Evolutionary conservation across 2,113 vertebrate species (phyloP), one percentile per base, ranked within the genome.

Genomic region (Hystrix brachyura): DNA sequence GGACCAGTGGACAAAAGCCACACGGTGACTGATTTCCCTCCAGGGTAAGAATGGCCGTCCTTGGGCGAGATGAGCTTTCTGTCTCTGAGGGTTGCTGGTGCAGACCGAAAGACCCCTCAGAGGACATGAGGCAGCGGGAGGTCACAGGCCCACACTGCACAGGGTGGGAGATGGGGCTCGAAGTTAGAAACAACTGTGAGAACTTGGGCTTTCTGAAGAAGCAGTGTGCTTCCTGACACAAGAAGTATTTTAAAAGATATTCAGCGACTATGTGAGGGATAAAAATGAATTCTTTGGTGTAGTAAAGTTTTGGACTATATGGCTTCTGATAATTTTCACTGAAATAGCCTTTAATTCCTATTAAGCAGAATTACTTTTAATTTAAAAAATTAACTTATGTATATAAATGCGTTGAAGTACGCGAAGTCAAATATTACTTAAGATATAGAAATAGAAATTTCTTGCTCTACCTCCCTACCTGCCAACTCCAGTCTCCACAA

Each of bases 221-320:
- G 32, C 55, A 57, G 67, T 34, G 38, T 62, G 7, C 62, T 92
- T 96, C 34, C 55, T 71, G 5, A 55, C n/a, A 55, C 34, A 79
- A 64, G 4, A 91, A 64, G 15, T 64, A 84, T 91, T 83, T 62
- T 14, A 51, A 62, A 57, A 69, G 46, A 74, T 80, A n/a, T 34
- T 81, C 80, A 81, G 4, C 62, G 60, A 64, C 64, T 78, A 27
- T 29, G 43, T 64, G 43, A 82, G 32, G 46, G 48, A 87, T 29
- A 57, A 82, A 27, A 87, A 91, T 62, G 17, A 93, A 90, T 51
- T 71, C 11, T 10, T 83, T 60, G 87, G 55, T 71, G 91, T 84
- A 55, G 59, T 90, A 21, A 81, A 34, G 7, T 90, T 67, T 74
- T 43, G 74, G 10, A 67, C 12, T n/a, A 14, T 53, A 53, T 34